These are phyloP conservation scores for Catostomus latipinnis DNA, from an alignment of 2,797 vertebrate genomes.

Conservation along the genomic window DNA sequence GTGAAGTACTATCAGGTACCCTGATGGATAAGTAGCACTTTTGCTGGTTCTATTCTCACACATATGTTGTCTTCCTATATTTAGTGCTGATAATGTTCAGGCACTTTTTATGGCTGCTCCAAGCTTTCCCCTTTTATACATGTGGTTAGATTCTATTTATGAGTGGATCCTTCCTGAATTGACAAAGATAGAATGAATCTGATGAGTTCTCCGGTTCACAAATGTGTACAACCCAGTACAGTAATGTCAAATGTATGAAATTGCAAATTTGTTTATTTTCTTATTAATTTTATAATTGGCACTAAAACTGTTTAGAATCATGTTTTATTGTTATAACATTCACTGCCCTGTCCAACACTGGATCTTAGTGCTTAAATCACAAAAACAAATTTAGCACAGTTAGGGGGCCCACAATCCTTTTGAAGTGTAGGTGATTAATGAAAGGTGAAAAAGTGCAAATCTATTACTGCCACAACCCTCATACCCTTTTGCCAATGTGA, in stretches of 20 bases:
- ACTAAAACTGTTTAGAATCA: slow-evolving; percentile 17
- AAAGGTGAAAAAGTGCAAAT: slow-evolving; percentile 50
- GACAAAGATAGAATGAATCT: slow-evolving; percentile 17
- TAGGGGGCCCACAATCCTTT: slow-evolving; percentile 40
- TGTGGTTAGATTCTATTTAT: slow-evolving; percentile 28
- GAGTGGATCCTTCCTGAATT: slow-evolving; percentile 31
- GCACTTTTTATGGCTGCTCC: slow-evolving; percentile 64
- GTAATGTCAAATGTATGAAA: not conserved
- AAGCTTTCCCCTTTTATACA: slow-evolving; percentile 34
- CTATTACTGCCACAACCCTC: slow-evolving; percentile 68
- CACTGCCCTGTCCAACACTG: not conserved
- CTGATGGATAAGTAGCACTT: slow-evolving; percentile 23
- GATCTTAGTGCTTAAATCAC: slow-evolving; percentile 1
- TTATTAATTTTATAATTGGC: slow-evolving; percentile 22
- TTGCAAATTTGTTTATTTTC: slow-evolving; percentile 11
- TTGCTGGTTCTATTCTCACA: slow-evolving; percentile 58
- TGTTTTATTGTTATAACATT: not conserved
- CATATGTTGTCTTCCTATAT: slow-evolving; percentile 63
- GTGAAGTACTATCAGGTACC: not conserved
- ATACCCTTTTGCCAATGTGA: slow-evolving; percentile 59
- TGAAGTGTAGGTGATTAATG: slow-evolving; percentile 49
- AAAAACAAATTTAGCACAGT: slow-evolving; percentile 12
- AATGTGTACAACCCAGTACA: not conserved
- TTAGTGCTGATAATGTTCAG: slow-evolving; percentile 71
- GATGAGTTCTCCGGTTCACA: not conserved